A percentile compares a stretch with the other conserved stretches of the same genome.
These are phyloP conservation scores for Anagrus nilaparvatae DNA, from an alignment of 1,140 invertebrate genomes.

Conservation along the genomic window DNA sequence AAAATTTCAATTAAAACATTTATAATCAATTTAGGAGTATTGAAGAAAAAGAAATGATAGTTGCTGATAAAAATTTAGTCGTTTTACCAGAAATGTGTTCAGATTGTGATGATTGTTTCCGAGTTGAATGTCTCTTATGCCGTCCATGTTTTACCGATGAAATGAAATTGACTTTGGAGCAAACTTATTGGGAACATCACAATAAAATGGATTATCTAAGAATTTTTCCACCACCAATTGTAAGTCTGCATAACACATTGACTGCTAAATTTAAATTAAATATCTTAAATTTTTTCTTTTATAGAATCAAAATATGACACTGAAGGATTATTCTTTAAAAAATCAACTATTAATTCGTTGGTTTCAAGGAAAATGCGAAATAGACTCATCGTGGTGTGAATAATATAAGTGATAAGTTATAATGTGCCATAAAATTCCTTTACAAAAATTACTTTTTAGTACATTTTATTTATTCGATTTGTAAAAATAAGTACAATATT, in stretches of 20 bases:
- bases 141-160: slow-evolving; percentile 60
- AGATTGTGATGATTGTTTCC: slow-evolving; percentile 54
- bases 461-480: too few species aligned
- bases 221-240: slow-evolving; percentile 68
- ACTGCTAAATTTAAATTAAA: slow-evolving; percentile 5
- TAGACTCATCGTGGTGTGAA: slow-evolving; percentile 62
- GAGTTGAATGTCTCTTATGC: slow-evolving; percentile 67
- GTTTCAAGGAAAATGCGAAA: slow-evolving; percentile 74
- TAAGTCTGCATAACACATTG: slow-evolving; percentile 36
- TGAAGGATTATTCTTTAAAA: slow-evolving; percentile 44
- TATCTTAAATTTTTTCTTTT: slow-evolving; percentile 24
- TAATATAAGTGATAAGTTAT: slow-evolving; percentile 15
- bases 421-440: too few species aligned
- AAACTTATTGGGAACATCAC: slow-evolving; percentile 69
- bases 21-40: slow-evolving; percentile 34
- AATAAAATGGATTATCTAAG: slow-evolving; percentile 68
- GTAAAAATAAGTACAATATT: too few species aligned
- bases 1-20: slow-evolving; percentile 12
- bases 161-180: slow-evolving; percentile 47
- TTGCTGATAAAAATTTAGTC: slow-evolving; percentile 68
- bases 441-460: too few species aligned
- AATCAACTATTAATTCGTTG: slow-evolving; percentile 65
- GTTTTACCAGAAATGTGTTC: slow-evolving; percentile 65
- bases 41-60: slow-evolving; percentile 54
- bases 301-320: slow-evolving; percentile 37